Conservation (phyloP, 2,113 vertebrate species). For the Apodemus speciosus region DNA sequence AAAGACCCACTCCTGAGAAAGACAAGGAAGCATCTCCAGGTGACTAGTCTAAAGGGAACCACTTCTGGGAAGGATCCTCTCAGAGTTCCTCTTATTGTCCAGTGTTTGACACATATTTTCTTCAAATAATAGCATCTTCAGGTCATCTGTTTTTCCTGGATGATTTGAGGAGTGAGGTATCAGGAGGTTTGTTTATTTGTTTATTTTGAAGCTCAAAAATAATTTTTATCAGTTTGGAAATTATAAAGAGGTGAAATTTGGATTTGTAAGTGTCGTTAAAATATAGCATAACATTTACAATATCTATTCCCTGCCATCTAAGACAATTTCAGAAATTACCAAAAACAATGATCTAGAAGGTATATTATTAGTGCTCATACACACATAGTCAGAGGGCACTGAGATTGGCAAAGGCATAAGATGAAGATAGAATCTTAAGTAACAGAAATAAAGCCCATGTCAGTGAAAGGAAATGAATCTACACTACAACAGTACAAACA, state of each 20-base stretch:
- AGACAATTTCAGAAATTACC: background rate
- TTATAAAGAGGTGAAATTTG: background rate
- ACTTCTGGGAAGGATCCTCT: fast-evolving
- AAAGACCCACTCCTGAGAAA: background rate
- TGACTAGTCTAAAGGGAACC: too few relatives aligned
- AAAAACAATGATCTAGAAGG: background rate
- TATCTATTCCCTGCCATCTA: background rate
- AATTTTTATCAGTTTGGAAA: background rate
- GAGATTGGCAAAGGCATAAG: background rate
- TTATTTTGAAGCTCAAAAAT: background rate
- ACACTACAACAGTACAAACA: background rate
- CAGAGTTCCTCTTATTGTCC: too few relatives aligned
- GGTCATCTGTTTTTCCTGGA: background rate
- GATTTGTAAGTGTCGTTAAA: background rate
- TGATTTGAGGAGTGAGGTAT: background rate
- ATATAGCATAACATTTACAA: background rate
- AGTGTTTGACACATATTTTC: too few relatives aligned
- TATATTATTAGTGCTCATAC: background rate
- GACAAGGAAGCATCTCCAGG: background rate
- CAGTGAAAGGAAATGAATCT: constrained; percentile 15
- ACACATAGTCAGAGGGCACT: background rate
- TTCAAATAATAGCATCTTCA: fast-evolving
- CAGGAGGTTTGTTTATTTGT: too few relatives aligned
- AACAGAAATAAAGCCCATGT: background rate
- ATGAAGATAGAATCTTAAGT: constrained; percentile 39